phyloP scores from a whole-genome alignment of 2,797 vertebrate genomes.

The Siniperca undulata region DNA sequence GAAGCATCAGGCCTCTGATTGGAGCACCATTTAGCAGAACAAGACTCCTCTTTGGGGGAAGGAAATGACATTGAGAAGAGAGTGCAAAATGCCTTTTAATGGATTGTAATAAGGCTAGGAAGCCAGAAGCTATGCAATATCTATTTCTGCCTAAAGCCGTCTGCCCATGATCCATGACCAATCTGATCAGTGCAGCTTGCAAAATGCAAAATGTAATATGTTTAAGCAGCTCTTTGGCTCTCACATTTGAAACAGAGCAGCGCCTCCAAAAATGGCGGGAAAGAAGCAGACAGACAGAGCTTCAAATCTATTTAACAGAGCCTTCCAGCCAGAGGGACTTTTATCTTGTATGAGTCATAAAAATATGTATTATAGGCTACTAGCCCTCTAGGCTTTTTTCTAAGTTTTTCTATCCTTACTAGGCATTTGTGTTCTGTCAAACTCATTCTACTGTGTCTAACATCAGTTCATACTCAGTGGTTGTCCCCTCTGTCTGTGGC shows the following conservation, averaged over 20 bases:
- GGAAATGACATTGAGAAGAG: slow-evolving; percentile 69
- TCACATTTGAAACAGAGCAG: slow-evolving; percentile 45
- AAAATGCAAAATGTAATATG: slow-evolving; percentile 70
- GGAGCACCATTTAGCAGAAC: slow-evolving; percentile 67
- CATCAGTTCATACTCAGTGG: slow-evolving; percentile 36
- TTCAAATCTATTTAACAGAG: slow-evolving; percentile 57
- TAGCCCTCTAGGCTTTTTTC: slow-evolving; percentile 12
- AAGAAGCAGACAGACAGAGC: slow-evolving; percentile 43
- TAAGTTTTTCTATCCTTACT: slow-evolving; percentile 24
- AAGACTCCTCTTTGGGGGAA: slow-evolving; percentile 59
- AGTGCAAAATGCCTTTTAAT: slow-evolving; percentile 73
- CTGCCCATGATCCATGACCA: slow-evolving; percentile 80
- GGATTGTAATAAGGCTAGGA: slow-evolving; percentile 72
- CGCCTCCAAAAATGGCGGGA: slow-evolving; percentile 33
- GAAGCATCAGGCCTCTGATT: slow-evolving; percentile 58
- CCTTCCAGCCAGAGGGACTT: slow-evolving; percentile 25
- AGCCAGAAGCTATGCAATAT: slow-evolving; percentile 68
- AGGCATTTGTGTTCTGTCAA: slow-evolving; percentile 50
- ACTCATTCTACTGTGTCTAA: slow-evolving; percentile 54
- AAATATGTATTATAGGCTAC: slow-evolving; percentile 53
- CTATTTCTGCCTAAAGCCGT: slow-evolving; percentile 77
- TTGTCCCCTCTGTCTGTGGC: slow-evolving; percentile 26
- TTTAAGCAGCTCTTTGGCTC: slow-evolving; percentile 64
- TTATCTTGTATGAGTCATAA: slow-evolving; percentile 41
- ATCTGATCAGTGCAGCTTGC: slow-evolving; percentile 77